Base-by-base conservation (phyloP, 2,113 vertebrate genomes). In the Proterorhinus semilunaris region DNA sequence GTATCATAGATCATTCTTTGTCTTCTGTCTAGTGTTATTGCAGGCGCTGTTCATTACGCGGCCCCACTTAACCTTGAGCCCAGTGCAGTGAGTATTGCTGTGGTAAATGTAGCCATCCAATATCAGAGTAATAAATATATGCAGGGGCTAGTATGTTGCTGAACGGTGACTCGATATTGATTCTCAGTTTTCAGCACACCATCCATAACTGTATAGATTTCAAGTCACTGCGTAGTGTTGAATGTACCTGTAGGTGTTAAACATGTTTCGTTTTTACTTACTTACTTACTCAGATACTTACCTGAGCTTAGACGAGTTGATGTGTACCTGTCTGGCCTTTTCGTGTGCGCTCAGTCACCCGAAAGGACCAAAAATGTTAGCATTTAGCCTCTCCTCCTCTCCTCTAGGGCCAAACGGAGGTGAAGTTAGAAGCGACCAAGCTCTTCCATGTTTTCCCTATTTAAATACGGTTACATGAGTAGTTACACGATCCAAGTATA, bases 181-280 rank as follows among this genome's bases (percentile, higher is more conserved):
- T 87, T 83, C 48, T 63, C 55, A 78, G 67, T 71, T 78, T 84
- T 80, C 58, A 74, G 66, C 81, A 52, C 64, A 68, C 69, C 65
- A 83, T 88, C 89, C 84, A 71, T 84, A 79, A 82, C 76, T 78
- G 44, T 68, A 80, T 89, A 72, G 82, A 87, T 90, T 87, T 76
- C 67, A 72, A 54, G 74, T 65, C 53, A 36, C 53, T 67, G 64
- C 27, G 4, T 36, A 36, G 42, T 48, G 52, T 8, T 68, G 46
- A 68, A 53, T 13, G 7, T 7, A 3, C 6, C 13, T 75, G 13
- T 53, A 52, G 21, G 44, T 65, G 59, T 1, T 0, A 62, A 62
- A 79, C 52, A 45, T 62, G 13, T 13, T 50, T 17, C 8, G 3
- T 53, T 16, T 17, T 53, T 21, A n/a, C n/a, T n/a, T n/a, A n/a